phyloP scores from a whole-genome alignment of 1,140 invertebrate species.

The Tachypleus tridentatus region DNA sequence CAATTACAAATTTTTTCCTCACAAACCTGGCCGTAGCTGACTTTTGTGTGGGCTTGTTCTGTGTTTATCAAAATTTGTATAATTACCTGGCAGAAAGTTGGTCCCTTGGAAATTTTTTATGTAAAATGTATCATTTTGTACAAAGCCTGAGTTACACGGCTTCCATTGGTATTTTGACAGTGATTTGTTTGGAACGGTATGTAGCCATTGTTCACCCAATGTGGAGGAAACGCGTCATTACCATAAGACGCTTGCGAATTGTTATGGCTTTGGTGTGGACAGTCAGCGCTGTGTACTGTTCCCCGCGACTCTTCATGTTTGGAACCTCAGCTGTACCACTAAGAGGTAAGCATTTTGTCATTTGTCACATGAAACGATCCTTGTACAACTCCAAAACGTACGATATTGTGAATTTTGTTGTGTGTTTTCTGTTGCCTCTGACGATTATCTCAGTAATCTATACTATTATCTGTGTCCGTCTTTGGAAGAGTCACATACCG shows the following conservation, averaged over 20 bases:
- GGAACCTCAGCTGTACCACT: slow-evolving; percentile 21
- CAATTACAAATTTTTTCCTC: slow-evolving; percentile 72
- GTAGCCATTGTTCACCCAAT: slow-evolving; percentile 71
- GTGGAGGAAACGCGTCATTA: slow-evolving; percentile 38
- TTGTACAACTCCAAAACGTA: slow-evolving; percentile 60
- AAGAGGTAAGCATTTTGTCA: slow-evolving; percentile 28
- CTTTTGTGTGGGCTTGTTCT: slow-evolving; percentile 70
- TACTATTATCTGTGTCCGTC: slow-evolving; percentile 54
- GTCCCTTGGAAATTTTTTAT: slow-evolving; percentile 65
- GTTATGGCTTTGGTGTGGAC: slow-evolving; percentile 61
- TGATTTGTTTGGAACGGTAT: slow-evolving; percentile 68
- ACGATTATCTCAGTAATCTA: slow-evolving; percentile 58
- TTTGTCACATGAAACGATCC: slow-evolving; percentile 55
- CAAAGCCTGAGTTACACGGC: slow-evolving; percentile 65
- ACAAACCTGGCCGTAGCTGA: slow-evolving; percentile 71
- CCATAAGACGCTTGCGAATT: slow-evolving; percentile 36
- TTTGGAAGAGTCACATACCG: slow-evolving; percentile 39
- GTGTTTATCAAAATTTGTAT: slow-evolving; percentile 67
- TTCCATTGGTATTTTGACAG: slow-evolving; percentile 63
- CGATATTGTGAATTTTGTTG: slow-evolving; percentile 59
- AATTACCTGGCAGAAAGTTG: slow-evolving; percentile 61
- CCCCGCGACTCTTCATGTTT: slow-evolving; percentile 48
- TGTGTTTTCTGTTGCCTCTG: slow-evolving; percentile 58
- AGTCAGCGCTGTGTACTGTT: slow-evolving; percentile 56
- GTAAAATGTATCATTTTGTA: slow-evolving; percentile 71